Evolutionary conservation across 2,113 vertebrate species (phyloP).

Genomic region (Nerophis lumbriciformis): DNA sequence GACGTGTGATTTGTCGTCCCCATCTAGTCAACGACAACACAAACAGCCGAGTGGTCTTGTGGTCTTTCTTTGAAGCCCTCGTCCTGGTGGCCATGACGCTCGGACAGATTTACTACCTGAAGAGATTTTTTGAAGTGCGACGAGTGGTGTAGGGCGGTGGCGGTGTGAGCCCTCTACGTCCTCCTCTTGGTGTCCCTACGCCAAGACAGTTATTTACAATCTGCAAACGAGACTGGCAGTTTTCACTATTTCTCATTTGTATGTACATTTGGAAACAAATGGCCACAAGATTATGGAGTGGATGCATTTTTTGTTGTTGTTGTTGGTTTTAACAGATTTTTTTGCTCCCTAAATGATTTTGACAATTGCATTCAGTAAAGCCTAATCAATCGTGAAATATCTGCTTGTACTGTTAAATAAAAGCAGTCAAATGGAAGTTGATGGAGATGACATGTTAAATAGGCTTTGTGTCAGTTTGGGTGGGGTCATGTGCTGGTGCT

Average conservation of each 20-base stretch:
- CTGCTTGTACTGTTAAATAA: slow-evolving; percentile 23
- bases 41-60: slow-evolving; percentile 99
- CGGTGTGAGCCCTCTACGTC: slow-evolving; percentile 35
- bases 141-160: slow-evolving; percentile 83
- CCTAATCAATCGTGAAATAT: no score
- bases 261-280: slow-evolving; percentile 34
- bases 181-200: slow-evolving; percentile 54
- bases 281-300: slow-evolving; percentile 27
- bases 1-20: slow-evolving; percentile 22
- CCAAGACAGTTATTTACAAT: slow-evolving; percentile 65
- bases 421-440: not conserved
- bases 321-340: slow-evolving; percentile 4
- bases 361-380: not conserved
- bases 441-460: not conserved
- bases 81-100: slow-evolving; percentile 98
- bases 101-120: slow-evolving; percentile 99
- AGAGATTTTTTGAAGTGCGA: slow-evolving; percentile 99
- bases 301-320: slow-evolving; percentile 18
- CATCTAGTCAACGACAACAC: slow-evolving; percentile 97
- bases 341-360: not conserved
- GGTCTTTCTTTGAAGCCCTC: slow-evolving; percentile 99
- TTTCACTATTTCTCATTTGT: slow-evolving; percentile 43
- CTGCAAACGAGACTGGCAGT: slow-evolving; percentile 53
- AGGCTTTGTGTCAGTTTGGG: no score
- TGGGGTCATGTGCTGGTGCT: not conserved